Percentiles rank a stretch among this genome's conserved stretches.
phyloP scores from a whole-genome alignment of 2,888 invertebrate genomes.

The Homarus gammarus region DNA sequence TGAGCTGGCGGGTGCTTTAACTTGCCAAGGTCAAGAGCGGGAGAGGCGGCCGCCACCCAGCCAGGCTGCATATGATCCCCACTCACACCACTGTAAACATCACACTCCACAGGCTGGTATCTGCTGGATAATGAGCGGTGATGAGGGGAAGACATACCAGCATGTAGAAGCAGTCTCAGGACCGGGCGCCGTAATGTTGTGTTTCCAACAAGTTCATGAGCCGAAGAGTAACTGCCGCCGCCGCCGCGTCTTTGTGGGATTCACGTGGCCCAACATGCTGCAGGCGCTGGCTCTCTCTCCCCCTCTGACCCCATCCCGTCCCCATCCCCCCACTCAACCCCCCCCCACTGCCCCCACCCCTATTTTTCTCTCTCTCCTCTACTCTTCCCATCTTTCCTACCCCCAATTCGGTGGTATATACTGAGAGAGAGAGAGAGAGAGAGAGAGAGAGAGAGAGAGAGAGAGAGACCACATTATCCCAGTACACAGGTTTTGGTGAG shows the following conservation, averaged over 20 bases:
- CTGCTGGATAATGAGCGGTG: no score
- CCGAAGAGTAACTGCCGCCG: not conserved
- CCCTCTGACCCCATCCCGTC: not conserved
- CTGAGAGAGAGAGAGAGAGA: no score
- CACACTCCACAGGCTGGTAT: no score
- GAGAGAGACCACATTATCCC: no score
- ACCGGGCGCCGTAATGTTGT: no score
- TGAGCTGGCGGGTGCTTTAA: slow-evolving; percentile 36
- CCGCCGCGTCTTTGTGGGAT: not conserved
- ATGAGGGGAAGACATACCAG: no score
- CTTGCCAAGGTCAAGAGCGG: slow-evolving; percentile 46
- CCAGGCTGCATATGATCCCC: not conserved
- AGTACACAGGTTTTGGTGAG: no score
- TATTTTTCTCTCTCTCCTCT: no score
- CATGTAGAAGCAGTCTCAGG: no score
- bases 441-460: no score
- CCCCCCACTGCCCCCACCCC: not conserved
- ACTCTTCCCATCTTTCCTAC: no score
- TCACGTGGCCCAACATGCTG: not conserved
- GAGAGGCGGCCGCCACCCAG: slow-evolving; percentile 4
- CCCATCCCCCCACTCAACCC: not conserved
- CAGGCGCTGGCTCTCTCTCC: not conserved
- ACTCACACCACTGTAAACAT: not conserved
- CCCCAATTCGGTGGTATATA: no score
- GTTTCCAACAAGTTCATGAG: not conserved